Evolutionary conservation across 64 coral and sea anemone species (phyloP), one percentile per base, ranked within the genome.

Genomic region (Montipora foliosa): DNA sequence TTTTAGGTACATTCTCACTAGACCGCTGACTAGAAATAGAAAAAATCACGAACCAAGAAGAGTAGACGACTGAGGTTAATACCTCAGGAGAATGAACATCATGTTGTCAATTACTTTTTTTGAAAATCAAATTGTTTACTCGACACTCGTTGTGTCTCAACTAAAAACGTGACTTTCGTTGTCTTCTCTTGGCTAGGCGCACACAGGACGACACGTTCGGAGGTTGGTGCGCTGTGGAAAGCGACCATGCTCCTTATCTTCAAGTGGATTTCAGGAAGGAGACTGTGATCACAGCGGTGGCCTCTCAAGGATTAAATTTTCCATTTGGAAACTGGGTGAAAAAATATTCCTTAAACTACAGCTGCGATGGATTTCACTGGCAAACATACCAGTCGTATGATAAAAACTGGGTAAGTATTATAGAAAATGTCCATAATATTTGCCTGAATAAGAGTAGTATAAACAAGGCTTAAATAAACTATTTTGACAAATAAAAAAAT

Each of bases 301-400:
- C 96, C 57, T 95, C 96, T 11, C 96, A 97, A 82, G 96, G 96
- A 20, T 75, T 97, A 64, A 83, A 81, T 29, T 76, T 59, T 2
- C 93, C 84, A 12, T 49, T 85, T 8, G 96, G 96, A 3, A 97
- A 97, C 84, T 97, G 96, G 96, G 93, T 97, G 13, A 94, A 90
- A 67, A 90, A 89, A 78, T 97, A 97, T 55, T 90, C 93, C 24
- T 74, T 97, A 49, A 97, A 97, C 80, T 95, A 97, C 79, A 97
- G 96, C 78, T 97, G 96, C 14, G 93, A 97, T 82, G 96, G 96
- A 1, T 11, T 22, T 9, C 91, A 59, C 22, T 97, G 96, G 96
- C n/a, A 78, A 68, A 89, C 80, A 6, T 91, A 95, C 72, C 66
- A 62, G 58, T 69, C 87, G n/a, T 72, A 57, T 29, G 51, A 89